A percentile compares a stretch with the other conserved stretches of the same genome.
These are phyloP conservation scores for Channallabes apus DNA, from an alignment of 2,797 vertebrate species.

Conservation along the genomic window DNA sequence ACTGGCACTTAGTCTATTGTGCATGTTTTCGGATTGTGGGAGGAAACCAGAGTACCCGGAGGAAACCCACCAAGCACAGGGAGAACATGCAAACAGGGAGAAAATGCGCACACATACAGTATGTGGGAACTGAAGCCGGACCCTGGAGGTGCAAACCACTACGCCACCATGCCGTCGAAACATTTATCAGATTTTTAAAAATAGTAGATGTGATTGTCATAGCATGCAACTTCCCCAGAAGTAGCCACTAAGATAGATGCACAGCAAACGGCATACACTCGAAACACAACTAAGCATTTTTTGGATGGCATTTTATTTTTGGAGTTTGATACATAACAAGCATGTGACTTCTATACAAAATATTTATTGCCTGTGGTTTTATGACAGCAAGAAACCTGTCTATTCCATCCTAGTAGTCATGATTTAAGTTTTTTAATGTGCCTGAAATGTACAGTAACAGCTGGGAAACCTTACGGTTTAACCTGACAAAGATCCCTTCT, in stretches of 20 bases:
- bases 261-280: neutral
- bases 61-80: no score
- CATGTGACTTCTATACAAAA: neutral
- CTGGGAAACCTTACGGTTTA: conserved; percentile 7
- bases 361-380: conserved; percentile 3
- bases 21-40: no score
- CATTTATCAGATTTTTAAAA: neutral
- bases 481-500: neutral
- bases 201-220: neutral
- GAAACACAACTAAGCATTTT: neutral
- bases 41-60: no score
- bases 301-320: neutral
- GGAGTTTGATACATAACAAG: no score
- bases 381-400: neutral
- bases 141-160: no score
- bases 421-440: conserved; percentile 9
- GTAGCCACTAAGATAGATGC: neutral
- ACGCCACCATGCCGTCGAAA: no score
- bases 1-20: no score
- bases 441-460: conserved; percentile 2
- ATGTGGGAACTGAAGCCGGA: no score
- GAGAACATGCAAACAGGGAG: no score
- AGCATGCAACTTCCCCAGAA: conserved; percentile 12
- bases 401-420: neutral
- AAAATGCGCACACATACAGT: no score